These are phyloP conservation scores for Achatina immaculata DNA, from an alignment of 1,140 invertebrate species.

Conservation along the genomic window DNA sequence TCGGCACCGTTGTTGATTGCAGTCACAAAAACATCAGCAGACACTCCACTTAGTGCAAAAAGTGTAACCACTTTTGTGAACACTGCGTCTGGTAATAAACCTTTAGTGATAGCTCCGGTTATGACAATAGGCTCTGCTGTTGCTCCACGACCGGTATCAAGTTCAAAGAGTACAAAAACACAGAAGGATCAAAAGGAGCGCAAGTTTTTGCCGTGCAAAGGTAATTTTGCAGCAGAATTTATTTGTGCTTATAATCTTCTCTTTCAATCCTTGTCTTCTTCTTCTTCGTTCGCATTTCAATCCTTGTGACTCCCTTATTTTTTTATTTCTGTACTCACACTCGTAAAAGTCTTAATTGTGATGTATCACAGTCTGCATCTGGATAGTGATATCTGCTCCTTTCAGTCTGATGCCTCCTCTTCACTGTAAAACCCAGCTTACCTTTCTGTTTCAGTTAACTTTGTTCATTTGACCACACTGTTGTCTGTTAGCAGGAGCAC, in stretches of 20 bases:
- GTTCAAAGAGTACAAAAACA: slow-evolving; percentile 42
- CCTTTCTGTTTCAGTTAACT: too few species aligned
- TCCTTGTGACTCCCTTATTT: background rate
- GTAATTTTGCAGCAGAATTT: slow-evolving; percentile 44
- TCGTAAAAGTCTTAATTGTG: too few species aligned
- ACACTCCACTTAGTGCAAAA: slow-evolving; percentile 45
- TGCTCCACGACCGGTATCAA: background rate
- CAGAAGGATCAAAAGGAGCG: slow-evolving; percentile 40
- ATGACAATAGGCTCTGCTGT: slow-evolving; percentile 26
- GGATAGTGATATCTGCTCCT: too few species aligned
- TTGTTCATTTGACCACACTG: too few species aligned
- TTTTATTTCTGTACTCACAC: too few species aligned
- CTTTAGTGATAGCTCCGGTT: slow-evolving; percentile 32
- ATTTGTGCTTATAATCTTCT: background rate
- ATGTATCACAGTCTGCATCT: too few species aligned
- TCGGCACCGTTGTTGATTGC: slow-evolving; percentile 38
- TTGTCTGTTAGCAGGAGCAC: too few species aligned
- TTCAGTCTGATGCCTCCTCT: too few species aligned
- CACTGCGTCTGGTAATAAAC: slow-evolving; percentile 17
- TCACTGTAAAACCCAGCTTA: too few species aligned
- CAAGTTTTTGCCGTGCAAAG: slow-evolving; percentile 74
- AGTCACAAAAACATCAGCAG: slow-evolving; percentile 43
- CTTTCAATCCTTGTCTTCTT: too few species aligned
- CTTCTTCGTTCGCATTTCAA: too few species aligned
- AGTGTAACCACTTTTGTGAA: slow-evolving; percentile 36